A percentile compares a stretch with the other conserved stretches of the same genome.
phyloP scores from a whole-genome alignment of 2,113 vertebrate species.

The Laticauda laticaudata region DNA sequence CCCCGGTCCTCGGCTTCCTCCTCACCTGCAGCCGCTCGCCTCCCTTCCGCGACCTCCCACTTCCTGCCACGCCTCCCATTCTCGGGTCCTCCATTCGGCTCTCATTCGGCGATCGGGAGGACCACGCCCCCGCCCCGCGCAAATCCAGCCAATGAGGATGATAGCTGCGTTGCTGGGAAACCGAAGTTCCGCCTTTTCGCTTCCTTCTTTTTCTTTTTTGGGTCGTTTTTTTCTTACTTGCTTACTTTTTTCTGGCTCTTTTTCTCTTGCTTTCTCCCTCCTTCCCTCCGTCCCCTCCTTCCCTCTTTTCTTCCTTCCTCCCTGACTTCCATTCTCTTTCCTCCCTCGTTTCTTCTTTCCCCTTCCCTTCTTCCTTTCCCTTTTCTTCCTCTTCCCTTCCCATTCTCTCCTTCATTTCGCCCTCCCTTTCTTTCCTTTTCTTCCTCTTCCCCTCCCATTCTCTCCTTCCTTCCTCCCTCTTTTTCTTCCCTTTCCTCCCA shows the following conservation, averaged over 20 bases:
- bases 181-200: neutral
- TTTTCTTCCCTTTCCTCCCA: no score
- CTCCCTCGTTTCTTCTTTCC: neutral
- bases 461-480: no score
- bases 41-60: neutral
- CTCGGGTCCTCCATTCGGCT: neutral
- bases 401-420: no score
- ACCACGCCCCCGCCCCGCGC: neutral
- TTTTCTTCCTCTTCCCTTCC: no score
- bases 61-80: slow-evolving; percentile 2
- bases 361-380: neutral
- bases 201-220: neutral
- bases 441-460: neutral
- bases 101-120: neutral
- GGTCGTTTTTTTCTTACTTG: neutral
- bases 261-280: neutral
- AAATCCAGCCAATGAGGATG: neutral
- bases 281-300: neutral
- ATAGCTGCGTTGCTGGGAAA: neutral
- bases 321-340: neutral
- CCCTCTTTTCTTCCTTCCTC: neutral
- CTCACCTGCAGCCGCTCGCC: neutral
- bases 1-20: no score
- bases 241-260: no score
- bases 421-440: neutral